Base-by-base conservation (phyloP, 2,113 vertebrate genomes). In the Capreolus pygargus region DNA sequence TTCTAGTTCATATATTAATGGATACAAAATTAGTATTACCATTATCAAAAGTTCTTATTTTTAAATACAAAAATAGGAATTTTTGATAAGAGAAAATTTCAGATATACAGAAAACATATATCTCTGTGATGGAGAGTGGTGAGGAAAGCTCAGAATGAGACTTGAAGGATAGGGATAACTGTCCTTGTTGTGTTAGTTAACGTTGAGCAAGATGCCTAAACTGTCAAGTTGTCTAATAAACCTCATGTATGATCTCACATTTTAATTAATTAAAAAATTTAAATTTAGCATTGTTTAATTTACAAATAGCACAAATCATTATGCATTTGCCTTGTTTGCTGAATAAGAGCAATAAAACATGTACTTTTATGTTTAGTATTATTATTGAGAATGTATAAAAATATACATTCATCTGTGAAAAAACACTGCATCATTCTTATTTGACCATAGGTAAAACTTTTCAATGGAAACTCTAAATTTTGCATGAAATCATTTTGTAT, bases 21-120 rank as follows among this genome's bases (percentile, higher is more conserved):
- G 6, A 43, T 13, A 58, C 43, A 89, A 76, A 88, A 64, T 52
- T 36, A 12, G 10, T n/a, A 52, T n/a, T 52, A n/a, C 64, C 0
- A 1, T 10, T 21, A 67, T n/a, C 47, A 81, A 52, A 81, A 52
- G 27, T 21, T 13, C 47, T 50, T 52, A 81, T 52, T 52, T 78
- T 78, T 50, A 36, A n/a, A 16, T 86, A 78, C 11, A 74, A 93
- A 67, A 81, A 52, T 23, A 60, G 5, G 60, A 64, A 45, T 6
- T 57, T 86, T 97, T 43, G 14, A 91, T 43, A 86, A n/a, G 52
- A 83, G 21, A 7, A 96, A 83, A 85, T 93, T 96, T 87, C 19
- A 60, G 5, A 28, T 5, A 58, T 58, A 30, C 39, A 74, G 19
- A 23, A 12, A 39, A 39, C 67, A 39, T 39, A n/a, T 84, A 79